Evolutionary conservation across 2,888 invertebrate genomes (phyloP).

Genomic region (Taenaris catops): DNA sequence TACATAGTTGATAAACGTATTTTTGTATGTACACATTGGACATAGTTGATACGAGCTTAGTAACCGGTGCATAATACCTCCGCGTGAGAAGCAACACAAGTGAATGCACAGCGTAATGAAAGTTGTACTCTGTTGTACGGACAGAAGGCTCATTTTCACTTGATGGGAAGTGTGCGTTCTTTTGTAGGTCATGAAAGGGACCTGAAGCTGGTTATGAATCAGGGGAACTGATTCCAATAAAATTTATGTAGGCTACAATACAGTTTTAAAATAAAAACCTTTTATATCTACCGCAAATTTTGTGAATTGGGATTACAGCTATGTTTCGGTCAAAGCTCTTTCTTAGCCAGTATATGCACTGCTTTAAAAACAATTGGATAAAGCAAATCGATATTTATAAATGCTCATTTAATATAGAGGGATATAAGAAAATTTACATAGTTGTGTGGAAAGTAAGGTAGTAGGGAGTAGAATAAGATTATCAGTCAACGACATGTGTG

Average conservation of each 20-base stretch:
- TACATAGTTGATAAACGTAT: too few species aligned
- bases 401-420: background rate
- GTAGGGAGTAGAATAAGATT: too few species aligned
- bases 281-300: background rate
- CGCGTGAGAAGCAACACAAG: slow-evolving; percentile 59
- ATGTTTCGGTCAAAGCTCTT: too few species aligned
- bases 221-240: slow-evolving; percentile 62
- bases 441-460: background rate
- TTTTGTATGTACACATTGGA: too few species aligned
- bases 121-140: slow-evolving; percentile 41
- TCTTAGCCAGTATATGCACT: too few species aligned
- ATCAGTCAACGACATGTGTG: too few species aligned
- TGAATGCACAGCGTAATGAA: slow-evolving; percentile 37
- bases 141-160: slow-evolving; percentile 46
- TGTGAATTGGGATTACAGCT: too few species aligned
- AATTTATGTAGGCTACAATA: slow-evolving; percentile 31
- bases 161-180: slow-evolving; percentile 44
- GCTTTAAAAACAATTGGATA: too few species aligned
- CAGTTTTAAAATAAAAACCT: background rate
- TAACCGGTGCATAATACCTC: too few species aligned
- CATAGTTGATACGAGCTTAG: too few species aligned
- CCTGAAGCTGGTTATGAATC: slow-evolving; percentile 64
- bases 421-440: background rate
- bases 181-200: slow-evolving; percentile 64
- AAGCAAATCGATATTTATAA: slow-evolving; percentile 4